Conservation (phyloP, 1,140 invertebrate species). For the Listronotus oregonensis region DNA sequence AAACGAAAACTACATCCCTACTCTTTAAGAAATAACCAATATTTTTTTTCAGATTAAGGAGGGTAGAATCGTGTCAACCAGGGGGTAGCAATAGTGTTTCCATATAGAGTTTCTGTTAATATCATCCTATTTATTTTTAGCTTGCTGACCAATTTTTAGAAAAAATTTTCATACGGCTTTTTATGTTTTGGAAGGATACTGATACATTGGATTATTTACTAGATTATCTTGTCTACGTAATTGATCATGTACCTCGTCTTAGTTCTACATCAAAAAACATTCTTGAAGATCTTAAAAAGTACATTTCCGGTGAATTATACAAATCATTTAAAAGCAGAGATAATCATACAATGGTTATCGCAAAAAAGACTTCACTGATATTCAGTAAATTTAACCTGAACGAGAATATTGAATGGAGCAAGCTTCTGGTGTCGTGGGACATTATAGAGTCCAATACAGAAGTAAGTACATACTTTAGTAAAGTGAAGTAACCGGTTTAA, state of each 20-base stretch:
- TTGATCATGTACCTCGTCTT: not conserved
- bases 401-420: slow-evolving; percentile 3
- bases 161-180: too few relatives aligned
- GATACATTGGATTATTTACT: not conserved
- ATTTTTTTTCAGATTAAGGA: too few relatives aligned
- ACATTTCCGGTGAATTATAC: not conserved
- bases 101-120: too few relatives aligned
- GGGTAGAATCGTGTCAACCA: too few relatives aligned
- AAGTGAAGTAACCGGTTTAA: too few relatives aligned
- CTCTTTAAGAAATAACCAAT: too few relatives aligned
- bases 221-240: not conserved
- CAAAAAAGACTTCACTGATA: not conserved
- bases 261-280: not conserved
- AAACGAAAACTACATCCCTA: too few relatives aligned
- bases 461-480: not conserved
- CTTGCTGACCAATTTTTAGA: too few relatives aligned
- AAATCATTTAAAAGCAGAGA: not conserved
- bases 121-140: too few relatives aligned
- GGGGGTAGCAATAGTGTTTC: too few relatives aligned
- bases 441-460: slow-evolving; percentile 3
- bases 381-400: slow-evolving; percentile 5
- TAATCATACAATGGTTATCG: not conserved
- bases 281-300: not conserved
- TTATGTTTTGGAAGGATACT: too few relatives aligned
- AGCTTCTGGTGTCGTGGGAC: not conserved